Base-by-base conservation (phyloP, 2,113 vertebrate genomes). In the Ageneiosus marmoratus region DNA sequence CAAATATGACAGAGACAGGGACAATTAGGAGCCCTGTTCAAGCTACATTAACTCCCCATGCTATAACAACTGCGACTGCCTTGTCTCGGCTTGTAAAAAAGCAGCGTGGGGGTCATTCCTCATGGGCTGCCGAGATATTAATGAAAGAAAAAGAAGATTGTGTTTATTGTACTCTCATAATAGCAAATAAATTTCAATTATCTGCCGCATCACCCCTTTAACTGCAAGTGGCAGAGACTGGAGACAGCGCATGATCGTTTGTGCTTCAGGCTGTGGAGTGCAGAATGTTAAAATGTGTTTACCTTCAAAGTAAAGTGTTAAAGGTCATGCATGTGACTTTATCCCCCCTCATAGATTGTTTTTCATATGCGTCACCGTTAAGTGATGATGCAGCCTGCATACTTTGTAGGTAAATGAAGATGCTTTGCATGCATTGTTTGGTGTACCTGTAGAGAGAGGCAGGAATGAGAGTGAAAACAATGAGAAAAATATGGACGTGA, bases 1-100 rank as follows among this genome's bases (percentile, higher is more conserved):
- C 96, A 97, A 97, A 98, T 98, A 97, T 98, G 97, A 98, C 96
- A 97, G 95, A 96, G 96, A 97, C 96, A 97, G 95, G 96, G 94
- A 97, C 96, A 97, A 97, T 98, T 97, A 98, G 95, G 94, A 96
- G 94, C 94, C 94, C 95, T 94, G 96, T 98, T 97, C 97, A 96
- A 97, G 97, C 97, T 97, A 97, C 96, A 98, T 98, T 98, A 98
- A 97, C 96, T 97, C 97, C 95, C 95, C 92, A 93, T 92, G 95
- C 95, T 96, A 96, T 97, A 96, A 96, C 95, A 95, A 94, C 89
- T 92, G 89, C 95, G 94, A 94, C 93, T 72, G 95, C 95, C 94
- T 41, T 91, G 94, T 95, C 95, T 95, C 95, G 93, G 94, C 97
- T 96, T 95, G 95, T 97, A 95, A 93, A 96, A 41, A 97, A 96